Conservation (phyloP, 2,888 invertebrate species). For the Calameuta pallipes region DNA sequence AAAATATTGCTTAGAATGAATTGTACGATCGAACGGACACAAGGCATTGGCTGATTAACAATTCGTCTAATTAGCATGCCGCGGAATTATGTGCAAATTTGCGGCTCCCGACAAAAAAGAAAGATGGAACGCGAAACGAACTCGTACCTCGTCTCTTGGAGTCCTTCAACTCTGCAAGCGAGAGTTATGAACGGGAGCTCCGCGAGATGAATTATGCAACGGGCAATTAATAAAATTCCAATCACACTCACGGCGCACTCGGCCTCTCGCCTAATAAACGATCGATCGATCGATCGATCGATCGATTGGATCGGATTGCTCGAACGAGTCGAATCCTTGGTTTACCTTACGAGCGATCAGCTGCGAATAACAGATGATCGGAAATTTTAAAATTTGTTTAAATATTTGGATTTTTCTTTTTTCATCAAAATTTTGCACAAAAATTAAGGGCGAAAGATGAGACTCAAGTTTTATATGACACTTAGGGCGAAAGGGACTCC, state of each 20-base stretch:
- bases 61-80: conserved; percentile 37
- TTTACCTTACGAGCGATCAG: neutral
- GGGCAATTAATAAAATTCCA: conserved; percentile 57
- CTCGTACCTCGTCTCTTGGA: conserved; percentile 20
- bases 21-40: neutral
- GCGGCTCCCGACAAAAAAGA: conserved; percentile 24
- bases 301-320: neutral
- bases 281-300: conserved; percentile 10
- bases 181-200: conserved; percentile 40
- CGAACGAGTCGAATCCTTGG: neutral
- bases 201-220: conserved; percentile 54
- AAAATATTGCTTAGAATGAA: neutral
- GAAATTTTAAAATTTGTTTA: neutral
- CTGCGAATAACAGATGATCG: no score
- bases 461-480: neutral
- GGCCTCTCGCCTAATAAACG: conserved; percentile 40
- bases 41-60: conserved; percentile 14
- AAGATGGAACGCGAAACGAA: conserved; percentile 18
- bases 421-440: no score
- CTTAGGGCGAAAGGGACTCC: neutral
- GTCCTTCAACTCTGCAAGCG: conserved; percentile 26
- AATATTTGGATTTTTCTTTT: neutral
- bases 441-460: neutral
- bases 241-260: conserved; percentile 45
- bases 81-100: conserved; percentile 36